A percentile compares a stretch with the other conserved stretches of the same genome.
Conservation (phyloP, 1,140 invertebrate genomes). For the Drosophila kurseongensis region DNA sequence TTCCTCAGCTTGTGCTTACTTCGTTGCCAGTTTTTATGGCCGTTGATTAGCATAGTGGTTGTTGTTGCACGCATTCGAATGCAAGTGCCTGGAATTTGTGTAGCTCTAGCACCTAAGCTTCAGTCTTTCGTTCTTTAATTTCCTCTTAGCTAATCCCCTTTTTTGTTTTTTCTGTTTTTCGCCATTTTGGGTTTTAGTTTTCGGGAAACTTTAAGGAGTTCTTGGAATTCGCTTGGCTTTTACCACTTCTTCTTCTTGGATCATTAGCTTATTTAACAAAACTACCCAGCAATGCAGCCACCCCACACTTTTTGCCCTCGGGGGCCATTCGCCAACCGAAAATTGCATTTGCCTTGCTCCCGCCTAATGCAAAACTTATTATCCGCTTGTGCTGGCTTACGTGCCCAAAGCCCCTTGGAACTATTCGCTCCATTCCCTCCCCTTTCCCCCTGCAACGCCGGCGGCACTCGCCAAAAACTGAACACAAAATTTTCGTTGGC, state of each 20-base stretch:
- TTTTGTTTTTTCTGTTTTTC: background rate
- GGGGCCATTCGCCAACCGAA: constrained; percentile 4
- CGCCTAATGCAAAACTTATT: constrained; percentile 65
- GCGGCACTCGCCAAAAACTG: constrained; percentile 53
- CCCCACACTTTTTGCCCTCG: background rate
- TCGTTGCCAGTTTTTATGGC: constrained; percentile 10
- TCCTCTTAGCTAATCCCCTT: background rate
- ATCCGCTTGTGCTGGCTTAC: constrained; percentile 60
- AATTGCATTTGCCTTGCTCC: constrained; percentile 50
- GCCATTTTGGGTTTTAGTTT: too few species aligned
- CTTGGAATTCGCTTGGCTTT: background rate
- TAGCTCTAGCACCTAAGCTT: background rate
- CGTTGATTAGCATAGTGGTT: constrained; percentile 35
- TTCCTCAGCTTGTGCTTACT: constrained; percentile 6
- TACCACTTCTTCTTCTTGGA: background rate
- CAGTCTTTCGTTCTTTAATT: background rate
- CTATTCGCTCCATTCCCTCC: background rate
- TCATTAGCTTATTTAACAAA: constrained; percentile 33
- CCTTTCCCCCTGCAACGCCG: constrained; percentile 3
- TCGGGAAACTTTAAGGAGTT: constrained; percentile 4
- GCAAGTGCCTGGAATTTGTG: constrained; percentile 7
- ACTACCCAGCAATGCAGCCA: background rate
- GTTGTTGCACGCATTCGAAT: constrained; percentile 18
- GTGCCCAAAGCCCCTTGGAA: constrained; percentile 6
- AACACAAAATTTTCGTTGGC: constrained; percentile 50